These are phyloP conservation scores for Bos taurus DNA, from an alignment of 2,113 vertebrate genomes.

Conservation along the genomic window ARS-UCD2.0 NC_037336.1:50637501-50638000, in stretches of 20 bases:
- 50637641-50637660: background rate
- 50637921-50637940: background rate
- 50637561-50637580: background rate
- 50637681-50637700: background rate
- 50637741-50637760: slow-evolving; percentile 32
- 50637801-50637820: background rate
- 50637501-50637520: background rate
- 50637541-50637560: background rate
- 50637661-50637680: background rate
- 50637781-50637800: slow-evolving; percentile 16
- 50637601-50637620: background rate
- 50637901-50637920: background rate
- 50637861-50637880: background rate
- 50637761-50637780: background rate
- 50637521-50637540: background rate
- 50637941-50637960: background rate
- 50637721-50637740: slow-evolving; percentile 28
- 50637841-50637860: slow-evolving; percentile 8
- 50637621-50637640: background rate
- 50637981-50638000: background rate
- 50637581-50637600: background rate
- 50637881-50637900: slow-evolving; percentile 8
- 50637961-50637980: background rate
- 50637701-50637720: background rate
- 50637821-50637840: slow-evolving; percentile 4